Evolutionary conservation across 2,888 invertebrate species (phyloP).

Genomic region (Thumatha senex): DNA sequence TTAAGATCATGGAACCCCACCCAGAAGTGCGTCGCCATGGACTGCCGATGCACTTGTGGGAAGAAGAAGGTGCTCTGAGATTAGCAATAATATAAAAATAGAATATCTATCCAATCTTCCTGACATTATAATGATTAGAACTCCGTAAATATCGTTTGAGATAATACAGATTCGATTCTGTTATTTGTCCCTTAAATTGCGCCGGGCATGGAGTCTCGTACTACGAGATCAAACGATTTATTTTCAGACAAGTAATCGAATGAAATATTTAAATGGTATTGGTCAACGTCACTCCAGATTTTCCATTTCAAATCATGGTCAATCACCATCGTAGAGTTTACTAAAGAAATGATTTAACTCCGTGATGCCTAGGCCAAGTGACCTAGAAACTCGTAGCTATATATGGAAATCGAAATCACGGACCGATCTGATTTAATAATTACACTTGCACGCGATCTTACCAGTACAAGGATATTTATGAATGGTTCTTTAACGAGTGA

Average conservation of each 20-base stretch:
- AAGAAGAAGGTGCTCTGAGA: too few relatives aligned
- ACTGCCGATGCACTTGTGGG: too few relatives aligned
- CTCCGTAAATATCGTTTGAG: too few relatives aligned
- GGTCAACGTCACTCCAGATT: conserved; percentile 14
- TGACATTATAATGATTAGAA: too few relatives aligned
- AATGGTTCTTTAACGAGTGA: not conserved
- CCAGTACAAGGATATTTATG: not conserved
- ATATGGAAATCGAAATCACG: not conserved
- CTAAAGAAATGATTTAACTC: not conserved
- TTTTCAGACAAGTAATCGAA: conserved; percentile 30
- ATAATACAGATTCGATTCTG: not conserved
- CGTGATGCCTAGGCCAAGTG: not conserved
- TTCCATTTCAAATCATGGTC: not conserved
- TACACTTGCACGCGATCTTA: not conserved
- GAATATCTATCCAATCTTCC: too few relatives aligned
- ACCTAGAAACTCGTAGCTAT: not conserved
- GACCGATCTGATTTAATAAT: not conserved
- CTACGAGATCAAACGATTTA: conserved; percentile 33
- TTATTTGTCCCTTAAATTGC: conserved; percentile 18
- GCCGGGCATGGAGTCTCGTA: conserved; percentile 10
- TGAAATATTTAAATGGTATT: conserved; percentile 15
- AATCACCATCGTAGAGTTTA: not conserved
- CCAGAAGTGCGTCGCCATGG: too few relatives aligned
- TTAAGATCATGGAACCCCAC: too few relatives aligned
- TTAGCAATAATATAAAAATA: too few relatives aligned